Evolutionary conservation across 2,113 vertebrate species (phyloP).

Genomic region (Microtus ochrogaster): DNA sequence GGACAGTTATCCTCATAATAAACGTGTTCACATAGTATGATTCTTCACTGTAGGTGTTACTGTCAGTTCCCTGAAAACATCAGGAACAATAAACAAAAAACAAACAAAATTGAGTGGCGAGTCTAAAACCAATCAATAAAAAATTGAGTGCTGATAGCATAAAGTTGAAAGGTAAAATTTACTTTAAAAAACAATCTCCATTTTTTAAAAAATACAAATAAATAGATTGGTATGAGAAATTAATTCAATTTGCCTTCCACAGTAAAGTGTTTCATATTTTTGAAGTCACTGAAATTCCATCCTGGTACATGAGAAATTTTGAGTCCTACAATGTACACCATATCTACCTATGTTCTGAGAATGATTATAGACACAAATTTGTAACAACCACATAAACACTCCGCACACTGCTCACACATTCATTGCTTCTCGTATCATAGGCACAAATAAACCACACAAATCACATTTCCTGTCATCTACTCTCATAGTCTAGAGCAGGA

Average conservation of each 20-base stretch:
- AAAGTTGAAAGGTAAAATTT: background rate
- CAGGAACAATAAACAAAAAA: background rate
- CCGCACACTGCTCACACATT: background rate
- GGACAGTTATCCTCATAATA: background rate
- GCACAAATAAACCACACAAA: background rate
- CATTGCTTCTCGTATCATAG: background rate
- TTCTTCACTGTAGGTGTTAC: background rate
- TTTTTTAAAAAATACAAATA: conserved; percentile 25
- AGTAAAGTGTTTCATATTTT: background rate
- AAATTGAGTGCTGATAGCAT: background rate
- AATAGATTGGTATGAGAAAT: background rate
- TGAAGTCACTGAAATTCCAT: background rate
- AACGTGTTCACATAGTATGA: background rate
- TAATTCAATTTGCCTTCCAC: background rate
- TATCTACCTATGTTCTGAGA: background rate
- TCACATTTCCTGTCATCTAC: background rate
- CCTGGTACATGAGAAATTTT: background rate
- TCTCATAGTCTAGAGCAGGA: background rate
- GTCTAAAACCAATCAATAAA: background rate
- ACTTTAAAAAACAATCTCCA: conserved; percentile 3
- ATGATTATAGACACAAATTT: background rate
- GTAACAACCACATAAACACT: too few relatives aligned
- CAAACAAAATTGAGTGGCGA: background rate
- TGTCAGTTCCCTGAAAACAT: conserved; percentile 1
- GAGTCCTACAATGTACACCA: background rate